Conservation (phyloP, 1,140 invertebrate species). For the Diprion similis region DNA sequence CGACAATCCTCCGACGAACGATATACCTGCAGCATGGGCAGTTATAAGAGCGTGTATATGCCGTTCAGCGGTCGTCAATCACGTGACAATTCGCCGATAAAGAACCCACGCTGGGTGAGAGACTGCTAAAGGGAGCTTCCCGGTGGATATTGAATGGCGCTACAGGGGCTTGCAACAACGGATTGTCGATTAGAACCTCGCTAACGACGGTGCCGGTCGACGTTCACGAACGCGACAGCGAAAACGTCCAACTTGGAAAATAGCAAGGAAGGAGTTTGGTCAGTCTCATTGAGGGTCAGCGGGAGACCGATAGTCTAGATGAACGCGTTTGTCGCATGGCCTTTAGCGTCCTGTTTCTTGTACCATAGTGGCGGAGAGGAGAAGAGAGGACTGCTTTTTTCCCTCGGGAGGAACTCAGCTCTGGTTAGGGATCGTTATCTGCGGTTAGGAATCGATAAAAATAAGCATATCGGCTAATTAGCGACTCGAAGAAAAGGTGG, state of each 20-base stretch:
- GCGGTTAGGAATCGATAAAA: not conserved
- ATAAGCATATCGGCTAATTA: constrained; percentile 17
- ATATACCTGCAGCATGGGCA: too few species aligned
- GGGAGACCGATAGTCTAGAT: constrained; percentile 13
- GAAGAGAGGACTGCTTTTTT: constrained; percentile 11
- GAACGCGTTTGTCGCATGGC: not conserved
- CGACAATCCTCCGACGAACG: not conserved
- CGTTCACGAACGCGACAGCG: not conserved
- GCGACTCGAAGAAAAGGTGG: not conserved
- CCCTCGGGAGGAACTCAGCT: not conserved
- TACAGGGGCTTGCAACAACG: too few species aligned
- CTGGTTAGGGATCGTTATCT: constrained; percentile 6
- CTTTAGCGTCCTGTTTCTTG: not conserved
- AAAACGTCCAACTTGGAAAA: constrained; percentile 9
- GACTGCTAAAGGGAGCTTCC: too few species aligned
- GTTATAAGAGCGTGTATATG: too few species aligned
- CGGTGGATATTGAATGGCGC: too few species aligned
- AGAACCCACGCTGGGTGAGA: too few species aligned
- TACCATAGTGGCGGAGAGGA: not conserved
- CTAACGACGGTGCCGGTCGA: not conserved
- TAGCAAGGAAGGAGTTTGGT: constrained; percentile 11
- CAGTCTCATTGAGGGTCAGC: constrained; percentile 10
- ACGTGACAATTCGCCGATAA: not conserved
- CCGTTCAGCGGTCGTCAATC: constrained; percentile 21
- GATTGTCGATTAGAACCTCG: too few species aligned